These are phyloP conservation scores for Nymphalis io DNA, from an alignment of 1,140 invertebrate species.

Conservation along the genomic window DNA sequence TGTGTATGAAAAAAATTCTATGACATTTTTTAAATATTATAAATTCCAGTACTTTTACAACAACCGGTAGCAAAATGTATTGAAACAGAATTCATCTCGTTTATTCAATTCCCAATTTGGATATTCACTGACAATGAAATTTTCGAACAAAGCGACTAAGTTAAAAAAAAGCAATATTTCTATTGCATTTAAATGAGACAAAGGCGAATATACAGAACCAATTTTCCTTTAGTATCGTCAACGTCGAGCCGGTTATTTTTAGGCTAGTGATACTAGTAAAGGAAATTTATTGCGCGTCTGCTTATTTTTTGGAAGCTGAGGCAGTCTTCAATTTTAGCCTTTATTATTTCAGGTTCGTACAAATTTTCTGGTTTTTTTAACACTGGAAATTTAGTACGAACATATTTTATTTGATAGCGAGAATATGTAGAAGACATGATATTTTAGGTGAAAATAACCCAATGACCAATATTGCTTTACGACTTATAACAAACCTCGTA, in stretches of 20 bases:
- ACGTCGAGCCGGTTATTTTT: not conserved
- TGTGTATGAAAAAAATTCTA: too few relatives aligned
- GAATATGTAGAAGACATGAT: too few relatives aligned
- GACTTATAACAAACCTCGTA: too few relatives aligned
- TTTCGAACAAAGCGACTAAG: not conserved
- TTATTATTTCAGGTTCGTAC: not conserved
- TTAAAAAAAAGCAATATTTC: slow-evolving; percentile 4
- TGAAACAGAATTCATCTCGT: not conserved
- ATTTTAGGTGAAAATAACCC: too few relatives aligned
- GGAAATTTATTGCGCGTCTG: not conserved
- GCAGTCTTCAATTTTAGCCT: not conserved
- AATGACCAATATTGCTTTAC: too few relatives aligned
- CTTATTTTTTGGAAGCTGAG: not conserved
- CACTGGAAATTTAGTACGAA: not conserved
- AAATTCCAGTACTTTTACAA: not conserved
- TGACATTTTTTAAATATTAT: too few relatives aligned
- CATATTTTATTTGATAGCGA: too few relatives aligned
- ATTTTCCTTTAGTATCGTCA: not conserved
- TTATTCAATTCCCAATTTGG: slow-evolving; percentile 12
- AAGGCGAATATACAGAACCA: slow-evolving; percentile 2
- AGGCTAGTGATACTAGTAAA: not conserved
- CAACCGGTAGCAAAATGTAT: not conserved
- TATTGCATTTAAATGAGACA: slow-evolving; percentile 10
- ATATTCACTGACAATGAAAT: not conserved
- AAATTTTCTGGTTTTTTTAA: not conserved